A percentile compares a stretch with the other conserved stretches of the same genome.
Evolutionary conservation across 2,888 invertebrate species (phyloP).

Genomic region (Diarsia mendica): DNA sequence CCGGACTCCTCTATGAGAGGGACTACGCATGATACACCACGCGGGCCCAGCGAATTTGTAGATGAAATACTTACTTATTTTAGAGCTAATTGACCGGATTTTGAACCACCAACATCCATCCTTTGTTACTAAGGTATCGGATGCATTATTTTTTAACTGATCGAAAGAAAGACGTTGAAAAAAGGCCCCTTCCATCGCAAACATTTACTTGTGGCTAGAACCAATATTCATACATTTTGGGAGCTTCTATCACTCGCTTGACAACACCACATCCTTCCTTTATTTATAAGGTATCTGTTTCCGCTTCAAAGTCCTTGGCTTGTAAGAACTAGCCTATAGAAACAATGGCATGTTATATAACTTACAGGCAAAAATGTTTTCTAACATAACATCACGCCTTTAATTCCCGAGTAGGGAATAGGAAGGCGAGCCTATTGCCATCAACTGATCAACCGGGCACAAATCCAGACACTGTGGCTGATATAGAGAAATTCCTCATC

Average conservation of each 20-base stretch:
- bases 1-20: too few relatives aligned
- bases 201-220: conserved; percentile 1
- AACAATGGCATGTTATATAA: neutral
- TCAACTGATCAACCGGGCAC: too few relatives aligned
- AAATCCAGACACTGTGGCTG: too few relatives aligned
- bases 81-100: neutral
- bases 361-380: neutral
- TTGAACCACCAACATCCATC: neutral
- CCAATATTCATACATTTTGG: conserved; percentile 39
- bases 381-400: too few relatives aligned
- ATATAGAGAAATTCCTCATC: too few relatives aligned
- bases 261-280: conserved; percentile 56
- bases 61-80: neutral
- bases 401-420: too few relatives aligned
- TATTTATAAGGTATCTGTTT: conserved; percentile 51
- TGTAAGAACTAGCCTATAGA: conserved; percentile 72
- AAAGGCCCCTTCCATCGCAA: conserved; percentile 2
- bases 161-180: neutral
- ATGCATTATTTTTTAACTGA: neutral
- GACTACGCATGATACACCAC: too few relatives aligned
- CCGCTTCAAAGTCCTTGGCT: conserved; percentile 60
- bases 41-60: too few relatives aligned
- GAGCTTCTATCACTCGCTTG: conserved; percentile 27
- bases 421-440: too few relatives aligned
- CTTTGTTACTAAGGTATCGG: neutral